Percentiles rank a stretch among this genome's conserved stretches.
Evolutionary conservation across 1,140 invertebrate species (phyloP).

Genomic region (Drosophila miranda): DNA sequence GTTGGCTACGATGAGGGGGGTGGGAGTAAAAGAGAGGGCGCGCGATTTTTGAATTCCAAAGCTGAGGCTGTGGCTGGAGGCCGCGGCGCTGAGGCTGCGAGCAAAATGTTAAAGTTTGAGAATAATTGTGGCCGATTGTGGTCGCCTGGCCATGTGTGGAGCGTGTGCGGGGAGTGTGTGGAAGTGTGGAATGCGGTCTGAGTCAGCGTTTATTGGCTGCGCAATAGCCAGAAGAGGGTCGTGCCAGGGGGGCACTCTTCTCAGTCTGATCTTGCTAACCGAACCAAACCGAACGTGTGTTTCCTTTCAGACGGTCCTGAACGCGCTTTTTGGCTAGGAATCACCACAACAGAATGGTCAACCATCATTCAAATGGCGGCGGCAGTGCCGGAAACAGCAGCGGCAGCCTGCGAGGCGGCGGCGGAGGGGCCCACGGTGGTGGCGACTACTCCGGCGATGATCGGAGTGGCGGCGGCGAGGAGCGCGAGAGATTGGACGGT

Average conservation of each 20-base stretch:
- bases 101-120: conserved; percentile 76
- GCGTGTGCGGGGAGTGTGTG: conserved; percentile 23
- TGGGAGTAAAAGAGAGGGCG: neutral
- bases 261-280: too few relatives aligned
- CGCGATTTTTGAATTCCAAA: conserved; percentile 75
- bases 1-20: neutral
- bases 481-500: conserved; percentile 65
- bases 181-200: conserved; percentile 63
- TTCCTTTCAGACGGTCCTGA: conserved; percentile 2
- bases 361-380: conserved; percentile 72
- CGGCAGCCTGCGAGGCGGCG: conserved; percentile 49
- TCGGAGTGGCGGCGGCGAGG: conserved; percentile 73
- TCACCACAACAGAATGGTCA: conserved; percentile 48
- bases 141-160: conserved; percentile 41
- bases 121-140: conserved; percentile 65
- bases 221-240: conserved; percentile 48
- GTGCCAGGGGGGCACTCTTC: conserved; percentile 1
- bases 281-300: neutral
- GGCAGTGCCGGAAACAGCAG: conserved; percentile 70
- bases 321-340: neutral
- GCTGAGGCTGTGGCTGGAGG: conserved; percentile 29
- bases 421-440: conserved; percentile 62
- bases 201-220: conserved; percentile 57
- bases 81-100: conserved; percentile 49
- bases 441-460: conserved; percentile 79